phyloP scores from a whole-genome alignment of 2,113 vertebrate species.

The Myiozetetes cayanensis region DNA sequence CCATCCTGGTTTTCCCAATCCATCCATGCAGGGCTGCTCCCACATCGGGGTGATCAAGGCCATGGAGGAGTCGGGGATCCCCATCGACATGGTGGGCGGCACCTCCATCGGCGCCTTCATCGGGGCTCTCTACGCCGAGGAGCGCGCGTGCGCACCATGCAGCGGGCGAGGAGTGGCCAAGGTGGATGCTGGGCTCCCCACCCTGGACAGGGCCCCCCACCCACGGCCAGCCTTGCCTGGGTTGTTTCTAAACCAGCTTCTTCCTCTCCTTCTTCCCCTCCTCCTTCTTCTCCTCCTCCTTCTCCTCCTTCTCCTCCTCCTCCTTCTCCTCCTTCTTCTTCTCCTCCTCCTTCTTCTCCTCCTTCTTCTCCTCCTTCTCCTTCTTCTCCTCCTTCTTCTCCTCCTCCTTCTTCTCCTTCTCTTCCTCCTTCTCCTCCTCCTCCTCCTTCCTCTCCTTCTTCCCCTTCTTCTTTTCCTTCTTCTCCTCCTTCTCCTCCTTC shows the following conservation, averaged over 20 bases:
- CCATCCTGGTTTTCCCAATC: too few species aligned
- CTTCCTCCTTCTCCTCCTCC: rapidly evolving
- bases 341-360: too few species aligned
- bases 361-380: background rate
- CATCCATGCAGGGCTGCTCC: slow-evolving; percentile 75
- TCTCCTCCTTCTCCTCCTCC: rapidly evolving
- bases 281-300: rapidly evolving
- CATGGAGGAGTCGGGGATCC: slow-evolving; percentile 91
- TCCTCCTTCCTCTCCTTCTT: background rate
- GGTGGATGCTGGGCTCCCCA: background rate
- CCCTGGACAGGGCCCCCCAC: too few species aligned
- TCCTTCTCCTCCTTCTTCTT: background rate
- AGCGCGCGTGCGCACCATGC: slow-evolving; percentile 89
- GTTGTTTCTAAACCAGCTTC: background rate
- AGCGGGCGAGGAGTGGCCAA: slow-evolving; percentile 91
- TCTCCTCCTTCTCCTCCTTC: rapidly evolving
- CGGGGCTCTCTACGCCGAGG: slow-evolving; percentile 90
- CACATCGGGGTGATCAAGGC: slow-evolving; percentile 95
- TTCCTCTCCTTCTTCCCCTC: rapidly evolving
- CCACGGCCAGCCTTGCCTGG: background rate
- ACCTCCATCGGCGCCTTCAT: slow-evolving; percentile 97
- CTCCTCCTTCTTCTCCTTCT: rapidly evolving
- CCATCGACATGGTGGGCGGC: slow-evolving; percentile 92
- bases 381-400: background rate
- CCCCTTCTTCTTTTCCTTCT: background rate